phyloP scores from a whole-genome alignment of 2,888 invertebrate species.

The Eurois occulta region DNA sequence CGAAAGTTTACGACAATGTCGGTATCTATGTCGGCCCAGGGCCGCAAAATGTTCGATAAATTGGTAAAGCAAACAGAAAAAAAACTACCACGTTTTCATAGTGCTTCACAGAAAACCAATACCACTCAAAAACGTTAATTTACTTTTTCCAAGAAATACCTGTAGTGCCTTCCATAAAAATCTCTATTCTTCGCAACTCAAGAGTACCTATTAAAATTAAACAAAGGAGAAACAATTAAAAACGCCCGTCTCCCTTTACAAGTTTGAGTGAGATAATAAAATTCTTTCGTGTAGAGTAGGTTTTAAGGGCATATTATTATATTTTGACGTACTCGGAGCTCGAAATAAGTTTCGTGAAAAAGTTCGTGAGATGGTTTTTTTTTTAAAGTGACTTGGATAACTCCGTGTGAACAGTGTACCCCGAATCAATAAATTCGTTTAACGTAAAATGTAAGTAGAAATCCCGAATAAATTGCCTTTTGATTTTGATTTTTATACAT shows the following conservation, averaged over 20 bases:
- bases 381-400: background rate
- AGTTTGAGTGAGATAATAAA: constrained; percentile 21
- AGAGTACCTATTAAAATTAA: constrained; percentile 30
- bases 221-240: constrained; percentile 52
- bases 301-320: constrained; percentile 2
- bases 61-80: background rate
- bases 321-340: background rate
- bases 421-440: background rate
- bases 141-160: constrained; percentile 43
- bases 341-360: background rate
- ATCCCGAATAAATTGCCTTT: too few species aligned
- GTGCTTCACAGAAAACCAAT: constrained; percentile 31
- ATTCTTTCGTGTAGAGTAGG: constrained; percentile 5
- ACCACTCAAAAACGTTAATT: constrained; percentile 26
- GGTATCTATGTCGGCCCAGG: too few species aligned
- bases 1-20: too few species aligned
- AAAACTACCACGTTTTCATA: background rate
- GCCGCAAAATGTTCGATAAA: background rate
- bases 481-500: too few species aligned
- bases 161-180: constrained; percentile 41
- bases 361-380: background rate
- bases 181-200: constrained; percentile 28
- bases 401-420: background rate
- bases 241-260: constrained; percentile 1
- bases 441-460: too few species aligned